phyloP scores from a whole-genome alignment of 2,797 vertebrate genomes.

The Streptopelia turtur region DNA sequence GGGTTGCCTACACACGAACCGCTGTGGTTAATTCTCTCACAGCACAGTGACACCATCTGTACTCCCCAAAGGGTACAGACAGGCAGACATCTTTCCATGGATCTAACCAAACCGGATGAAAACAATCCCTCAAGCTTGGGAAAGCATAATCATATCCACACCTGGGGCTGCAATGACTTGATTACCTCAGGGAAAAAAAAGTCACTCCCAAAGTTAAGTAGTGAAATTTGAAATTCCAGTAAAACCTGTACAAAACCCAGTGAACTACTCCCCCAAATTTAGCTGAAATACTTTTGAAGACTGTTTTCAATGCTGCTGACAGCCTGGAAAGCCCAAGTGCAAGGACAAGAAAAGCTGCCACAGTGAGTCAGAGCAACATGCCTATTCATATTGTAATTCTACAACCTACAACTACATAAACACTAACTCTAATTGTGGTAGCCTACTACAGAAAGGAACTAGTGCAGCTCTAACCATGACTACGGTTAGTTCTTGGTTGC shows the following conservation, averaged over 20 bases:
- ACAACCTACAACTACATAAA: conserved; percentile 14
- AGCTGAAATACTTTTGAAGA: background rate
- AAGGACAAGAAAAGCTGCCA: conserved; percentile 10
- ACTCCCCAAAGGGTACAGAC: background rate
- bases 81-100: background rate
- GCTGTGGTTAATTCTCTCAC: background rate
- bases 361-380: background rate
- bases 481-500: background rate
- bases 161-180: background rate
- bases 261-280: background rate
- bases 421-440: background rate
- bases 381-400: background rate
- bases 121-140: background rate
- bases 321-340: conserved; percentile 16
- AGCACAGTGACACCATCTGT: background rate
- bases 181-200: background rate
- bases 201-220: background rate
- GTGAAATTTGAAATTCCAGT: background rate
- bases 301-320: background rate
- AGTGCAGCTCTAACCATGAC: background rate
- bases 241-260: background rate
- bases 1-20: conserved; percentile 38
- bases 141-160: background rate
- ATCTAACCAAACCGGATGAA: background rate
- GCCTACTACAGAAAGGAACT: background rate